Percentiles rank a stretch among this genome's conserved stretches.
Conservation (phyloP, 2,888 invertebrate genomes). For the Leucania comma region DNA sequence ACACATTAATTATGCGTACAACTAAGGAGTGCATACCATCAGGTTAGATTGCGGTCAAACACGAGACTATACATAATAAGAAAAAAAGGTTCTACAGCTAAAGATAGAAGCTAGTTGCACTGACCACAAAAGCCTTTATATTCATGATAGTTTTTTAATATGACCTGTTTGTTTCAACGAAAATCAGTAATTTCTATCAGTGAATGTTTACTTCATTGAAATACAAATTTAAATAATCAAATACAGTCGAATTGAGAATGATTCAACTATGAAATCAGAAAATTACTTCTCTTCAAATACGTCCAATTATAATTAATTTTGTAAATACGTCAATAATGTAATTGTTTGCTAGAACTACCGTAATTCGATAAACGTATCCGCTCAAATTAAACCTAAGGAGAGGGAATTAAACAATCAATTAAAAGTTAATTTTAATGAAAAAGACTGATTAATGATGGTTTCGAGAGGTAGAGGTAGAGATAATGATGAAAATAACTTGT, state of each 20-base stretch:
- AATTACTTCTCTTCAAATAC: background rate
- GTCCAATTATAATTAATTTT: background rate
- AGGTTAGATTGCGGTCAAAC: too few relatives aligned
- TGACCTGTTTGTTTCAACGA: background rate
- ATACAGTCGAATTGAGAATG: background rate
- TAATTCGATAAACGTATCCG: background rate
- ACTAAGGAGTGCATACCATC: too few relatives aligned
- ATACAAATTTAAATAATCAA: background rate
- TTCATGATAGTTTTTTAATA: background rate
- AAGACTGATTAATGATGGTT: slow-evolving; percentile 45
- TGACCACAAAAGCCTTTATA: background rate
- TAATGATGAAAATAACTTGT: slow-evolving; percentile 17
- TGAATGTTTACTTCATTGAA: background rate
- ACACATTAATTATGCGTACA: too few relatives aligned
- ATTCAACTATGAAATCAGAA: background rate
- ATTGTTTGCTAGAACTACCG: background rate
- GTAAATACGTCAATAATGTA: background rate
- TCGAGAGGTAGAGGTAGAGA: slow-evolving; percentile 11
- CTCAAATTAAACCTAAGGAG: background rate
- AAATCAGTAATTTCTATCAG: too few relatives aligned
- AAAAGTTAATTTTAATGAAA: slow-evolving; percentile 13
- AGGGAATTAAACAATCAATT: slow-evolving; percentile 13
- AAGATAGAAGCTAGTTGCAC: too few relatives aligned
- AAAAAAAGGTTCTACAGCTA: too few relatives aligned
- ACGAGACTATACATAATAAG: too few relatives aligned